A percentile compares a stretch with the other conserved stretches of the same genome.
These are phyloP conservation scores for Anastrepha ludens DNA, from an alignment of 1,140 invertebrate species.

Conservation along the genomic window DNA sequence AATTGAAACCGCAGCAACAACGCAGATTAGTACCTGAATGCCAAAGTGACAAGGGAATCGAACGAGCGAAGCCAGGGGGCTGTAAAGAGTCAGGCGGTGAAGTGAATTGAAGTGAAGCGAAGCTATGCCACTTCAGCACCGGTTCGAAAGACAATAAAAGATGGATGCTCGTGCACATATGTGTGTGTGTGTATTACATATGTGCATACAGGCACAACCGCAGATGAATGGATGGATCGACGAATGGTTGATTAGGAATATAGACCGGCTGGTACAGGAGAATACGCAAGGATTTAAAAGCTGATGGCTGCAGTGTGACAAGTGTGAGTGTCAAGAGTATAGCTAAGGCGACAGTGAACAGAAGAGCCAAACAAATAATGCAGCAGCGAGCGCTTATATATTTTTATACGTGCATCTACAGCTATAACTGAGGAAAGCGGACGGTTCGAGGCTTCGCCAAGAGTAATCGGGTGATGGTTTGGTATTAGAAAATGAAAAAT, in stretches of 20 bases:
- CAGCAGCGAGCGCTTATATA: too few relatives aligned
- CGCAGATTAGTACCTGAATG: conserved; percentile 16
- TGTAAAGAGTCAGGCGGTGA: neutral
- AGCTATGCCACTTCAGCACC: neutral
- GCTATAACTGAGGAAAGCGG: too few relatives aligned
- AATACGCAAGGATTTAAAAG: conserved; percentile 5
- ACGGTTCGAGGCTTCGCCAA: too few relatives aligned
- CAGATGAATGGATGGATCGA: neutral
- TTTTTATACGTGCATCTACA: too few relatives aligned
- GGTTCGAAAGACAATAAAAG: conserved; percentile 1
- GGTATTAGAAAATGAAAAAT: too few relatives aligned
- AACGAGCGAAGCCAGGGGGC: neutral
- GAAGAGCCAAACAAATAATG: too few relatives aligned
- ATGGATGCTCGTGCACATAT: neutral
- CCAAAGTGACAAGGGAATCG: neutral
- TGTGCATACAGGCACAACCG: neutral
- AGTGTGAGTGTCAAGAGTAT: neutral
- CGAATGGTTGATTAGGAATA: conserved; percentile 4
- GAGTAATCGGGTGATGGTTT: too few relatives aligned
- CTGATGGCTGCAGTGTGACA: neutral
- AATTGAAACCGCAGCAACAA: conserved; percentile 45
- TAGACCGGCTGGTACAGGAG: neutral
- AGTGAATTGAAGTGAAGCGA: neutral
- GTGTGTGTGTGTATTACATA: neutral
- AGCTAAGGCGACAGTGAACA: too few relatives aligned